Base-by-base conservation (phyloP, 2,797 vertebrate genomes). In the Gambelia wislizenii region DNA sequence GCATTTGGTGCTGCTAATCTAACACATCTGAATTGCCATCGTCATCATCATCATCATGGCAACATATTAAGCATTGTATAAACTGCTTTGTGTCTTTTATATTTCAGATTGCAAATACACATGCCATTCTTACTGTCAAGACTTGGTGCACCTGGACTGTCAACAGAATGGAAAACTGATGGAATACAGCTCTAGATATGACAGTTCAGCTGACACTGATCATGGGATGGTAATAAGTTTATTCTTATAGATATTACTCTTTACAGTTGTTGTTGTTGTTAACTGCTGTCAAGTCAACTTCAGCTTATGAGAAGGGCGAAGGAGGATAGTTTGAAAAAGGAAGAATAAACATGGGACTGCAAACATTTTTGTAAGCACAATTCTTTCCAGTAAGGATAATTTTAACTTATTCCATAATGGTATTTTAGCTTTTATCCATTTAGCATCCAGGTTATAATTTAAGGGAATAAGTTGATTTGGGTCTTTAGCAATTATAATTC, bases 91-190 rank as follows among this genome's bases (percentile, higher is more conserved):
- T 0, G 33, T 69, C 88, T 10, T 86, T 16, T 0, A 0, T 91
- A 70, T 96, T 96, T 84, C 96, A 98, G 97, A 97, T 39, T 96
- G 96, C 80, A 97, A 94, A 91, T 97, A 96, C 70, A 95, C 93
- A 74, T 97, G 97, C 67, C 97, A 97, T 13, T 85, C 97, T 87
- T 95, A 96, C 87, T 97, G 97, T 94, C 95, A 18, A 92, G 96
- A 97, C 67, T 94, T 97, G 91, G 94, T 97, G 80, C 97, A 97
- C 90, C 95, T 97, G 92, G 96, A 96, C 92, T 96, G 93, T 90
- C 93, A 96, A 56, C 93, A 67, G 42, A 96, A 96, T 93, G 96
- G 94, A 64, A 97, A 92, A 88, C 83, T 95, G 52, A 95, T 96
- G 69, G 93, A 93, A 90, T 92, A 93, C 74, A 18, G 84, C 0